A percentile compares a stretch with the other conserved stretches of the same genome.
Conservation (phyloP, 2,113 vertebrate genomes). For the Merops nubicus region DNA sequence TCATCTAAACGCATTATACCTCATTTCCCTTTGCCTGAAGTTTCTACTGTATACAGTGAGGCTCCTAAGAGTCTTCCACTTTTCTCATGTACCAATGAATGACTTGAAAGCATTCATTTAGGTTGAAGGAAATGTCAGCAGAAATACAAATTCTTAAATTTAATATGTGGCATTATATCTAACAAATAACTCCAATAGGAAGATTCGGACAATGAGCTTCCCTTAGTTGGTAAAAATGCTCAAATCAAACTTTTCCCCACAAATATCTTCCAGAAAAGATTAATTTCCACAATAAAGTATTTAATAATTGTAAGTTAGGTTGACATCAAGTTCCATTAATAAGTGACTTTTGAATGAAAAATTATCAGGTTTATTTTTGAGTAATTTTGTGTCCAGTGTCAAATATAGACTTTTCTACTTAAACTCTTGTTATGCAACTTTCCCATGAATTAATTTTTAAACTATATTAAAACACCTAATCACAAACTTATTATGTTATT, state of each 20-base stretch:
- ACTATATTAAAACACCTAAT: not conserved
- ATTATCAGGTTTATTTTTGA: not conserved
- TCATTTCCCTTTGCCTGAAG: not conserved
- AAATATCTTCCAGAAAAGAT: not conserved
- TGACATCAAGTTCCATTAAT: not conserved
- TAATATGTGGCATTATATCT: not conserved
- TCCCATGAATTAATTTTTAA: not conserved
- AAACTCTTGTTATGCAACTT: not conserved
- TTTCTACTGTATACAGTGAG: not conserved
- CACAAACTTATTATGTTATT: not conserved
- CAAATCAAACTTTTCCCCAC: not conserved
- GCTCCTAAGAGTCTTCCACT: not conserved
- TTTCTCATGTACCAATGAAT: not conserved
- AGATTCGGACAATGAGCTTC: not conserved
- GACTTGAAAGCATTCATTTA: not conserved
- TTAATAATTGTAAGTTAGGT: not conserved
- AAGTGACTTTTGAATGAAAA: not conserved
- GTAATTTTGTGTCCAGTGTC: not conserved
- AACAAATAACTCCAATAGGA: not conserved
- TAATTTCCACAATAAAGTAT: not conserved
- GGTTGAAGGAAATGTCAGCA: not conserved
- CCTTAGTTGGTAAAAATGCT: not conserved
- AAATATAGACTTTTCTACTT: not conserved
- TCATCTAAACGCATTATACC: not conserved
- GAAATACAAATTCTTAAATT: not conserved